Evolutionary conservation across 2,888 invertebrate species (phyloP).

Genomic region (Podabrus alpinus): DNA sequence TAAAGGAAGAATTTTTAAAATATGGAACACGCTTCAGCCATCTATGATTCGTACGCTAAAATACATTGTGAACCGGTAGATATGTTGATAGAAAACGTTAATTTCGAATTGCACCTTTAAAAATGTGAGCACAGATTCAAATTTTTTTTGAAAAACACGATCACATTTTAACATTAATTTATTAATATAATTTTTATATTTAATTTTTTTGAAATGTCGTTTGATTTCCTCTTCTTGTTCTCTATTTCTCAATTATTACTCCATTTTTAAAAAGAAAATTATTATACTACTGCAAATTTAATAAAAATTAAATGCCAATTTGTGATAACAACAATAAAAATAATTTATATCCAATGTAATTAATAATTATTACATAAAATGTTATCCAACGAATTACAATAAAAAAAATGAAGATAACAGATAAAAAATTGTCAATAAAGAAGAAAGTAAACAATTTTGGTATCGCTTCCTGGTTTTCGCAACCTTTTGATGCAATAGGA

Average conservation of each 20-base stretch:
- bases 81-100: not conserved
- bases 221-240: not conserved
- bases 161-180: not conserved
- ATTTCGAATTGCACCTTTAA: not conserved
- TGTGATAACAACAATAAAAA: not conserved
- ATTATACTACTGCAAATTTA: not conserved
- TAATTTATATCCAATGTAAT: not conserved
- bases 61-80: not conserved
- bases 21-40: not conserved
- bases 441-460: not conserved
- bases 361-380: not conserved
- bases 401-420: not conserved
- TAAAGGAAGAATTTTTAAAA: not conserved
- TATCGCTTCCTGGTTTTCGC: not conserved
- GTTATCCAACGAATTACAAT: not conserved
- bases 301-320: not conserved
- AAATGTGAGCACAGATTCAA: not conserved
- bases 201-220: not conserved
- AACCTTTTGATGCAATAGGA: not conserved
- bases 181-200: not conserved
- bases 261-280: not conserved
- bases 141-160: not conserved
- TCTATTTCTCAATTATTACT: not conserved
- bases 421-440: not conserved
- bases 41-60: not conserved